These are phyloP conservation scores for Zeuzera pyrina DNA, from an alignment of 2,888 invertebrate genomes.

Conservation along the genomic window DNA sequence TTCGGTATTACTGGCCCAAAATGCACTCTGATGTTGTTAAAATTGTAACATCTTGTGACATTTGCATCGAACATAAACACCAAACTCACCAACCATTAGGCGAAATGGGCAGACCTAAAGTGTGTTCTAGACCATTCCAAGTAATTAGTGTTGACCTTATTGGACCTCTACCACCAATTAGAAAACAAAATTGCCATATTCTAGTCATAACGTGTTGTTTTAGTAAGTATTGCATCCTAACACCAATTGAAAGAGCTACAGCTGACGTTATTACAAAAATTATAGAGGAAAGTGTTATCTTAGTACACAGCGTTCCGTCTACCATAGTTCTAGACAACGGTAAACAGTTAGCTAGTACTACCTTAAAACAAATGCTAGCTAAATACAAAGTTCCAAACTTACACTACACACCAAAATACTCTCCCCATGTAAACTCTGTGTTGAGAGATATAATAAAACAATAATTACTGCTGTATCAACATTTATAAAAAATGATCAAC, in stretches of 20 bases:
- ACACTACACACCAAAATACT: slow-evolving; percentile 6
- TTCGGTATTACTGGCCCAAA: slow-evolving; percentile 7
- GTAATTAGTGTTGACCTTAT: slow-evolving; percentile 8
- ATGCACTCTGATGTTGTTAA: slow-evolving; percentile 6
- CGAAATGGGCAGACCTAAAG: slow-evolving; percentile 9
- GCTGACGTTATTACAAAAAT: not conserved
- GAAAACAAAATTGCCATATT: not conserved
- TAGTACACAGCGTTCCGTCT: not conserved
- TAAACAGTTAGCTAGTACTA: slow-evolving; percentile 3
- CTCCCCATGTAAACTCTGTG: slow-evolving; percentile 6
- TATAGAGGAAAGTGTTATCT: not conserved
- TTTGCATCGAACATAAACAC: slow-evolving; percentile 6
- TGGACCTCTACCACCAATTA: not conserved
- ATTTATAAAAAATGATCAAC: no score
- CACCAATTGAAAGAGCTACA: not conserved
- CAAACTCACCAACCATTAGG: slow-evolving; percentile 8
- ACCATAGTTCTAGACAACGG: slow-evolving; percentile 4
- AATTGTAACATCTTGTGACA: slow-evolving; percentile 3
- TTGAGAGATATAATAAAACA: slow-evolving; percentile 7
- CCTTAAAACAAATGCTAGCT: slow-evolving; percentile 3
- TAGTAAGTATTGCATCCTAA: slow-evolving; percentile 2
- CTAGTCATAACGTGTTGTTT: not conserved
- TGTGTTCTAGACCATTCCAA: slow-evolving; percentile 11
- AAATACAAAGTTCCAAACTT: slow-evolving; percentile 7
- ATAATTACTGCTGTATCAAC: slow-evolving; percentile 14